Percentiles rank a stretch among this genome's conserved stretches.
Evolutionary conservation across 2,888 invertebrate genomes (phyloP).

Genomic region (Drosophila limbata): DNA sequence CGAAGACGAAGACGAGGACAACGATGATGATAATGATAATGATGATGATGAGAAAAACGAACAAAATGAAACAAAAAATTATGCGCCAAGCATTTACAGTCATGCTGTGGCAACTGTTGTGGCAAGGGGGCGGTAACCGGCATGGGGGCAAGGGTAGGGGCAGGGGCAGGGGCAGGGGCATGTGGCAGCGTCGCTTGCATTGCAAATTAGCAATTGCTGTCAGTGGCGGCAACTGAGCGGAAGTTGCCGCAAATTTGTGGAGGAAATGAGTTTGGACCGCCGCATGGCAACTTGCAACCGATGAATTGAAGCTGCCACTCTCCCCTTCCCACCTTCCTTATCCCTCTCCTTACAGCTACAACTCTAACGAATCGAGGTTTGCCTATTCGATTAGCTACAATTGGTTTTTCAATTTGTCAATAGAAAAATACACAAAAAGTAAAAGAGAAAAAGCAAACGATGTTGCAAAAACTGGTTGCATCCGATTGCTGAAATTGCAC

Average conservation of each 20-base stretch:
- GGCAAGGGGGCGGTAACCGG: too few relatives aligned
- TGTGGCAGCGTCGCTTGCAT: conserved; percentile 57
- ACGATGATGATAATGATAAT: not conserved
- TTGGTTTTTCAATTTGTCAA: conserved; percentile 59
- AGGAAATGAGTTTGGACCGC: conserved; percentile 68
- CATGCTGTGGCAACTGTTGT: conserved; percentile 10
- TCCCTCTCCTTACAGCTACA: not conserved
- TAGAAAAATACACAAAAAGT: conserved; percentile 4
- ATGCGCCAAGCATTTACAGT: conserved; percentile 50
- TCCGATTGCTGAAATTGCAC: conserved; percentile 1
- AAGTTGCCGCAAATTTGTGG: conserved; percentile 73
- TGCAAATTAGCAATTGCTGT: conserved; percentile 74
- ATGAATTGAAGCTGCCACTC: conserved; percentile 15
- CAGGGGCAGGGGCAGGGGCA: not conserved
- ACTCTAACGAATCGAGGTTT: not conserved
- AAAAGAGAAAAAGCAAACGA: conserved; percentile 2
- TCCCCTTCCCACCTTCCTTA: not conserved
- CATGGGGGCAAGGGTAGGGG: not conserved
- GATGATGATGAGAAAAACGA: conserved; percentile 36
- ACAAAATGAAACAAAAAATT: conserved; percentile 35
- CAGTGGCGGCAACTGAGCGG: conserved; percentile 56
- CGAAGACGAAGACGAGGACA: conserved; percentile 16
- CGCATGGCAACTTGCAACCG: conserved; percentile 31
- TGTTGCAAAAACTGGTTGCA: conserved; percentile 22
- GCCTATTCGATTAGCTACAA: conserved; percentile 40